phyloP scores from a whole-genome alignment of 1,140 invertebrate species.

The Pseudoatta argentina region DNA sequence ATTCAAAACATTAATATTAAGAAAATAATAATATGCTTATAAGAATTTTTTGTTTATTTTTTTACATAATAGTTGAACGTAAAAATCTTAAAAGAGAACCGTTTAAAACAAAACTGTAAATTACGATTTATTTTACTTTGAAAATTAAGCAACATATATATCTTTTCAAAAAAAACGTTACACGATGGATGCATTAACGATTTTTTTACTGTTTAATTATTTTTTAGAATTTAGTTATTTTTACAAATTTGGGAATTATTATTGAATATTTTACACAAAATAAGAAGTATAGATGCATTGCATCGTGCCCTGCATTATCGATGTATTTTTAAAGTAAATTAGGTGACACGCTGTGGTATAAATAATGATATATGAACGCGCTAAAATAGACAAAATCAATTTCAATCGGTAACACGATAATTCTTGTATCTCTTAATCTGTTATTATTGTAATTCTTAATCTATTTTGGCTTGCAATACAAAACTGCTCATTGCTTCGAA shows the following conservation, averaged over 20 bases:
- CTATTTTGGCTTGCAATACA: constrained; percentile 13
- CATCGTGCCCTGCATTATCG: background rate
- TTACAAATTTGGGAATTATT: background rate
- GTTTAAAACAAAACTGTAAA: background rate
- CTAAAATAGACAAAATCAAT: constrained; percentile 32
- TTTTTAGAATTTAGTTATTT: background rate
- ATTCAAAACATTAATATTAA: background rate
- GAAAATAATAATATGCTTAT: background rate
- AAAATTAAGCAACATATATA: background rate
- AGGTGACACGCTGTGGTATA: constrained; percentile 4
- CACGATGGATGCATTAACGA: background rate
- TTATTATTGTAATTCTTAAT: constrained; percentile 1
- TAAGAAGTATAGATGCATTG: background rate
- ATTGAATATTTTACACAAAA: background rate
- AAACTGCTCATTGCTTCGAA: constrained; percentile 1
- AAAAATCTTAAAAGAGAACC: background rate
- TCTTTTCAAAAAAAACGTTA: background rate
- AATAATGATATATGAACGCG: constrained; percentile 27
- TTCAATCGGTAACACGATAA: background rate
- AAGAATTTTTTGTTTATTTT: background rate
- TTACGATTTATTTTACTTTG: background rate
- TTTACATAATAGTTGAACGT: background rate
- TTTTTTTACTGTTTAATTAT: background rate
- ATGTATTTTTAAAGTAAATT: constrained; percentile 47
- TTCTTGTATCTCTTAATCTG: background rate